Percentiles rank a stretch among this genome's conserved stretches.
Conservation (phyloP, 2,888 invertebrate species). For the Harpagoxenus sublaevis region DNA sequence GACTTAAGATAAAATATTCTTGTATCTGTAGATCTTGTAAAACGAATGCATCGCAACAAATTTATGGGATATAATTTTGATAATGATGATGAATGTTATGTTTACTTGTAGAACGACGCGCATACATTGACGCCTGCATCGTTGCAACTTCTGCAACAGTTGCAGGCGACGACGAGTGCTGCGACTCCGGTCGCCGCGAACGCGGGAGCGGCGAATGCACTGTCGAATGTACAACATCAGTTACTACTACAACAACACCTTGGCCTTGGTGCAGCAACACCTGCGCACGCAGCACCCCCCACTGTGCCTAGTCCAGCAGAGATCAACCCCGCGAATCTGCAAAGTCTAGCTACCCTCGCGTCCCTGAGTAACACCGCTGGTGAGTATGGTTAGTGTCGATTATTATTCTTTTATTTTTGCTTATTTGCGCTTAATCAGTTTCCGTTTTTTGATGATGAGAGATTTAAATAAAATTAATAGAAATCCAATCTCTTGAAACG, state of each 20-base stretch:
- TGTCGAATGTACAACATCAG: slow-evolving; percentile 85
- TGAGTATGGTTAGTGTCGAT: slow-evolving; percentile 83
- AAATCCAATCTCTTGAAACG: not conserved
- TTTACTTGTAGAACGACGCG: slow-evolving; percentile 81
- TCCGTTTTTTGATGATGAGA: not conserved
- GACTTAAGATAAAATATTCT: not conserved
- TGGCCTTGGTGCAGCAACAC: slow-evolving; percentile 87
- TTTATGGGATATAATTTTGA: not conserved
- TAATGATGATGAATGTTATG: not conserved
- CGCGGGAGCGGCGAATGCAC: slow-evolving; percentile 86
- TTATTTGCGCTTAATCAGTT: slow-evolving; percentile 8
- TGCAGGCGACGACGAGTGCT: slow-evolving; percentile 86
- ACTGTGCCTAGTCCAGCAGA: slow-evolving; percentile 84
- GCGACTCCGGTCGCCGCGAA: slow-evolving; percentile 83
- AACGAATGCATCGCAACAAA: not conserved
- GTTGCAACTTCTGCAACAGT: slow-evolving; percentile 87
- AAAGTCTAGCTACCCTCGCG: slow-evolving; percentile 89
- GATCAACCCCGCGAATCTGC: slow-evolving; percentile 88
- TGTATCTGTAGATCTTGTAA: not conserved
- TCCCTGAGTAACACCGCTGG: slow-evolving; percentile 84
- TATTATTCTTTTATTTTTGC: slow-evolving; percentile 9
- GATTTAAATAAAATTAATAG: slow-evolving; percentile 18
- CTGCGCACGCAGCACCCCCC: slow-evolving; percentile 86
- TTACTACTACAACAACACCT: slow-evolving; percentile 86
- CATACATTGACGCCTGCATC: slow-evolving; percentile 85